Conservation (phyloP, 2,797 vertebrate species). For the Morus bassanus region DNA sequence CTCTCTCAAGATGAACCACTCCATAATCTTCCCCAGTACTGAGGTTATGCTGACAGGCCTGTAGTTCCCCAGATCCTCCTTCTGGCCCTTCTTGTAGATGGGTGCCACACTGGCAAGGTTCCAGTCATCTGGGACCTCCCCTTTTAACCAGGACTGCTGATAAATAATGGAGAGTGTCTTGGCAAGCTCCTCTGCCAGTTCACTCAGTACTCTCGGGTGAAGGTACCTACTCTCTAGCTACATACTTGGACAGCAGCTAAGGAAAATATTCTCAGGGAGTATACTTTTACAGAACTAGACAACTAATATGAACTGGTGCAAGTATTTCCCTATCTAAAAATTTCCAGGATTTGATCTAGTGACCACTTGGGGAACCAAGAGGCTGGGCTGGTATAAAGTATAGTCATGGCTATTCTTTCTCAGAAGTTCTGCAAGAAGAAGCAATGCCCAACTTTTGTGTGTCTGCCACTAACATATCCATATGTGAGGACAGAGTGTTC, state of each 20-base stretch:
- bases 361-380: not conserved
- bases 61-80: too few relatives aligned
- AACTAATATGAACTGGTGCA: not conserved
- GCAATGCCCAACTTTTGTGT: accelerated
- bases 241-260: not conserved
- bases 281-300: not conserved
- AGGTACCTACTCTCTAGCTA: not conserved
- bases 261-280: not conserved
- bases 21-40: too few relatives aligned
- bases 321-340: not conserved
- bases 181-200: too few relatives aligned
- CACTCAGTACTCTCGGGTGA: too few relatives aligned
- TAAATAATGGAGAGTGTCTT: too few relatives aligned
- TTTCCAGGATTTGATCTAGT: not conserved
- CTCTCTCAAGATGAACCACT: too few relatives aligned
- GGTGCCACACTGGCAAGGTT: too few relatives aligned
- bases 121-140: too few relatives aligned
- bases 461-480: not conserved
- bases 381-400: not conserved
- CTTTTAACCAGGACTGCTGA: too few relatives aligned
- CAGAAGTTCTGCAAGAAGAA: not conserved
- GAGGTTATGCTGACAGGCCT: too few relatives aligned
- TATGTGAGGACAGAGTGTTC: not conserved
- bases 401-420: not conserved
- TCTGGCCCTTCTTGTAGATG: too few relatives aligned